Evolutionary conservation across 2,888 invertebrate genomes (phyloP).

Genomic region (Amblyjoppa proteus): DNA sequence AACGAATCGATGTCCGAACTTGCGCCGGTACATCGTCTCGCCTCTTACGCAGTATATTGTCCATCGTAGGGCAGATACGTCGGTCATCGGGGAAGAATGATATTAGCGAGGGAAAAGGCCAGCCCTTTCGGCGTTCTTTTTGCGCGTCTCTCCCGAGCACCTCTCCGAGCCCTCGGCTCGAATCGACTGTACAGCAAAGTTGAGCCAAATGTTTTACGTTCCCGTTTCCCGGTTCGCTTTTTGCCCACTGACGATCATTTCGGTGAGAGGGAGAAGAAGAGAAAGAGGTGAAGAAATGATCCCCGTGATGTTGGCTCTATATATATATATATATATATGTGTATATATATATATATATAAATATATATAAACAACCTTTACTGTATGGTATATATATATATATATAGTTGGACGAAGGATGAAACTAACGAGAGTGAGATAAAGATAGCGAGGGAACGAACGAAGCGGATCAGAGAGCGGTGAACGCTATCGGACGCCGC

Average conservation of each 20-base stretch:
- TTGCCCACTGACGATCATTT: conserved; percentile 71
- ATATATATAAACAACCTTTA: background rate
- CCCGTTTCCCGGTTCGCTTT: conserved; percentile 73
- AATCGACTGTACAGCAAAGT: conserved; percentile 64
- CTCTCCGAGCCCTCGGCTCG: conserved; percentile 42
- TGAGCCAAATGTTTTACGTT: conserved; percentile 81
- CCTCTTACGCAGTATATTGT: conserved; percentile 27
- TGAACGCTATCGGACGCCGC: conserved; percentile 79
- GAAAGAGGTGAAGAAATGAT: conserved; percentile 64
- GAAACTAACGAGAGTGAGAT: conserved; percentile 52
- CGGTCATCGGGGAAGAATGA: conserved; percentile 18
- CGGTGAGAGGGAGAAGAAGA: conserved; percentile 63
- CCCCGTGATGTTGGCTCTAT: conserved; percentile 36
- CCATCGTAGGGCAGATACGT: conserved; percentile 45
- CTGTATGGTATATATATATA: conserved; percentile 7
- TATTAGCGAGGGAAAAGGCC: conserved; percentile 37
- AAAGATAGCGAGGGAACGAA: conserved; percentile 63
- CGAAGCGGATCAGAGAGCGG: conserved; percentile 67
- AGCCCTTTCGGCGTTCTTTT: conserved; percentile 72
- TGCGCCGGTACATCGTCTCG: background rate
- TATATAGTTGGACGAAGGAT: conserved; percentile 54
- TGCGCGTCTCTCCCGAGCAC: conserved; percentile 77
- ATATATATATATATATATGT: conserved; percentile 23
- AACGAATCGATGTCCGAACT: background rate
- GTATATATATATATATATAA: conserved; percentile 4